Evolutionary conservation across 2,797 vertebrate species (phyloP).

Genomic region (Galagoides demidoff): DNA sequence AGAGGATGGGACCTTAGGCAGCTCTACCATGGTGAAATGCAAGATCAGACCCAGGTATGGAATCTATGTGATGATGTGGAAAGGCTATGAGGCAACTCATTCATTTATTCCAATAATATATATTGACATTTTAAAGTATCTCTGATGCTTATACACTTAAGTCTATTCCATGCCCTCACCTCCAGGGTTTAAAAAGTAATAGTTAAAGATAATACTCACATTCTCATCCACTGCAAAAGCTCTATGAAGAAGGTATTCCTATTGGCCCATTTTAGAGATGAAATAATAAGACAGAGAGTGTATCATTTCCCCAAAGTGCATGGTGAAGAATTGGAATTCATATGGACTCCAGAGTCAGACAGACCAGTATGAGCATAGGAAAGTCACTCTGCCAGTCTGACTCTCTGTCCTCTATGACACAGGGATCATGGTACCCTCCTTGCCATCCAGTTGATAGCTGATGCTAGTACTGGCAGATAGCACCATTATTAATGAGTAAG

Average conservation of each 20-base stretch:
- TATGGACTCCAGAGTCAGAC: not conserved
- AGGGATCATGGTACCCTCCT: not conserved
- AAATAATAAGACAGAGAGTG: not conserved
- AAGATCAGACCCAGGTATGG: not conserved
- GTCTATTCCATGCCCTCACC: not conserved
- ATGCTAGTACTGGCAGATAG: not conserved
- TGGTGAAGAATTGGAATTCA: not conserved
- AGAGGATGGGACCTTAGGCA: not conserved
- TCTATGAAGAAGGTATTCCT: not conserved
- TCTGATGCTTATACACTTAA: not conserved
- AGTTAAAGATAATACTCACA: not conserved
- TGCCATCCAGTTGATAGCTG: not conserved
- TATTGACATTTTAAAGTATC: not conserved
- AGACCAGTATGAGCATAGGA: not conserved
- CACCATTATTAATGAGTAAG: not conserved
- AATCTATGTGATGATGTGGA: not conserved
- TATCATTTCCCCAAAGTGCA: not conserved
- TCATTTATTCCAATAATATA: not conserved
- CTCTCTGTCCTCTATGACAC: not conserved
- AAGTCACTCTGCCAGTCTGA: not conserved
- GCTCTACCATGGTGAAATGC: fast-evolving
- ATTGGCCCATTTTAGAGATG: not conserved
- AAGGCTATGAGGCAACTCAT: not conserved
- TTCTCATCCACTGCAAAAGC: not conserved
- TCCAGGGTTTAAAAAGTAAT: not conserved